Evolutionary conservation across 1,140 invertebrate species (phyloP).

Genomic region (Portunus trituberculatus): DNA sequence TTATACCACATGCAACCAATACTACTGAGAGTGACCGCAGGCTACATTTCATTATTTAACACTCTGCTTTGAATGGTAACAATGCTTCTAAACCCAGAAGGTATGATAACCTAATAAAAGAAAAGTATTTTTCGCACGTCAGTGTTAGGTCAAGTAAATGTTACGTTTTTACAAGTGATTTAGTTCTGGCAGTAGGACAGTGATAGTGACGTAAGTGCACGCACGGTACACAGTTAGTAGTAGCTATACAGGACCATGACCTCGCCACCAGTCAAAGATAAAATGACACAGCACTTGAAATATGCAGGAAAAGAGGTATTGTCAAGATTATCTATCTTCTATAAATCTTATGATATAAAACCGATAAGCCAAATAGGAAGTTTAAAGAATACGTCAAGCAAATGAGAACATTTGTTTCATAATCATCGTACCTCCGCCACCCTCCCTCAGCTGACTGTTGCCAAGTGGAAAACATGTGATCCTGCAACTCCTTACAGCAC

Average conservation of each 20-base stretch:
- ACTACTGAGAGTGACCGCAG: neutral
- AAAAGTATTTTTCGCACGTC: neutral
- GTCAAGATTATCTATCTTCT: no score
- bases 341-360: neutral
- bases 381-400: neutral
- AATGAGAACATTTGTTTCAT: neutral
- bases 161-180: neutral
- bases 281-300: no score
- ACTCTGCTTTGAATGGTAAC: neutral
- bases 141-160: neutral
- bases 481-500: neutral
- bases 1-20: neutral
- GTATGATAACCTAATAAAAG: neutral
- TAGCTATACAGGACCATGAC: neutral
- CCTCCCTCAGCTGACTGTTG: neutral
- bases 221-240: neutral
- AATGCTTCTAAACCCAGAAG: neutral
- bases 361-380: neutral
- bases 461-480: constrained; percentile 9
- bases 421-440: neutral
- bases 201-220: neutral
- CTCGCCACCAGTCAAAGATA: no score
- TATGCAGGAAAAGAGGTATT: no score
- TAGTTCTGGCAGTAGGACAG: neutral
- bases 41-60: neutral